These are phyloP conservation scores for Ischnura elegans DNA, from an alignment of 2,888 invertebrate genomes.

Conservation along the genomic window DNA sequence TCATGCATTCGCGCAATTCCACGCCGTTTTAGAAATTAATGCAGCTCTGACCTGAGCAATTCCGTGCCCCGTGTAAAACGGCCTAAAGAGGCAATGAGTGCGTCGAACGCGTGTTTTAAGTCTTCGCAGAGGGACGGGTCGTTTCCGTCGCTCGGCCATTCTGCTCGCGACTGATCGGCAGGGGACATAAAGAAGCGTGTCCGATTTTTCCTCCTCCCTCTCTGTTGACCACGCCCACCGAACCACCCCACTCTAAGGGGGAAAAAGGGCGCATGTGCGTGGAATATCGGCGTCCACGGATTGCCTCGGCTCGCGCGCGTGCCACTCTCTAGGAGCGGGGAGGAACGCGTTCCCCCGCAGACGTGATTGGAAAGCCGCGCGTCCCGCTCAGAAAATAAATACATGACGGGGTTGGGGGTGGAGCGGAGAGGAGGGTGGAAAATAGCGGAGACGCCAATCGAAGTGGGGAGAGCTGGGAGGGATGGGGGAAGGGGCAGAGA, in stretches of 20 bases:
- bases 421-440: not conserved
- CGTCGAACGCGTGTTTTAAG: too few relatives aligned
- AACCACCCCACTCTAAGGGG: not conserved
- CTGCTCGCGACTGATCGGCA: not conserved
- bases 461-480: not conserved
- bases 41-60: too few relatives aligned
- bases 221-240: conserved; percentile 5
- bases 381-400: conserved; percentile 9
- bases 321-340: too few relatives aligned
- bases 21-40: too few relatives aligned
- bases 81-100: too few relatives aligned
- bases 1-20: too few relatives aligned
- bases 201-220: not conserved
- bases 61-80: too few relatives aligned
- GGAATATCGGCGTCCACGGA: not conserved
- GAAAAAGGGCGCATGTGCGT: not conserved
- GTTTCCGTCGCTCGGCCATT: not conserved
- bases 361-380: conserved; percentile 65
- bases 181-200: not conserved
- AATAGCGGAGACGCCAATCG: not conserved
- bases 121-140: too few relatives aligned
- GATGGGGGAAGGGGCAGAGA: not conserved
- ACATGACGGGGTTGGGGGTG: not conserved
- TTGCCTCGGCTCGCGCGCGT: conserved; percentile 18
- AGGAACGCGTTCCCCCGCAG: not conserved